These are phyloP conservation scores for Aethina tumida DNA, from an alignment of 1,140 invertebrate genomes.

Conservation along the genomic window DNA sequence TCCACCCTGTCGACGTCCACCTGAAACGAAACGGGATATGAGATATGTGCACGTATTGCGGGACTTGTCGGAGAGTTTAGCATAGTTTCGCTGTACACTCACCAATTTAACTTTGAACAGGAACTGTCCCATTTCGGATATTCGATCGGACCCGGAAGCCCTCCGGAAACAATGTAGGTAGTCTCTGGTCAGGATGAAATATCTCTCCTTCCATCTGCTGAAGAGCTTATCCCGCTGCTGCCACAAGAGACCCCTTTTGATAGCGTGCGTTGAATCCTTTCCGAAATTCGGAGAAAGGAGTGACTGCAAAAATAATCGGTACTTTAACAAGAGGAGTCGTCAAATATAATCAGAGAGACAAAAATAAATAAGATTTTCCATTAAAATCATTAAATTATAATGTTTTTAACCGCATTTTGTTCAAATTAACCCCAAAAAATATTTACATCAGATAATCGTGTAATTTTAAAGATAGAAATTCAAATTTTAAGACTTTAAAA, in stretches of 20 bases:
- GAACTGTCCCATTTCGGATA: conserved; percentile 62
- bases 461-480: no score
- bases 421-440: no score
- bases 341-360: no score
- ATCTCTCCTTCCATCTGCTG: conserved; percentile 60
- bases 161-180: conserved; percentile 61
- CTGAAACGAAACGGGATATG: no score
- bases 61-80: no score
- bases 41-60: no score
- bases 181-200: conserved; percentile 57
- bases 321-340: conserved; percentile 1
- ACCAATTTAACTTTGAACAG: conserved; percentile 60
- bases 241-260: conserved; percentile 55
- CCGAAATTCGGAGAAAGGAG: conserved; percentile 33
- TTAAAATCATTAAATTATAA: no score
- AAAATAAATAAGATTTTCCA: no score
- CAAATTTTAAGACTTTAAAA: no score
- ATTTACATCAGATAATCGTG: no score
- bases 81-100: no score
- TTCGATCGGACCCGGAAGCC: conserved; percentile 47
- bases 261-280: conserved; percentile 36
- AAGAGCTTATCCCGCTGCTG: conserved; percentile 57
- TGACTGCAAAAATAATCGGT: conserved; percentile 32
- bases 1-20: conserved; percentile 55
- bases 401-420: no score